phyloP scores from a whole-genome alignment of 2,113 vertebrate genomes.

The Rhabdomys dilectus region DNA sequence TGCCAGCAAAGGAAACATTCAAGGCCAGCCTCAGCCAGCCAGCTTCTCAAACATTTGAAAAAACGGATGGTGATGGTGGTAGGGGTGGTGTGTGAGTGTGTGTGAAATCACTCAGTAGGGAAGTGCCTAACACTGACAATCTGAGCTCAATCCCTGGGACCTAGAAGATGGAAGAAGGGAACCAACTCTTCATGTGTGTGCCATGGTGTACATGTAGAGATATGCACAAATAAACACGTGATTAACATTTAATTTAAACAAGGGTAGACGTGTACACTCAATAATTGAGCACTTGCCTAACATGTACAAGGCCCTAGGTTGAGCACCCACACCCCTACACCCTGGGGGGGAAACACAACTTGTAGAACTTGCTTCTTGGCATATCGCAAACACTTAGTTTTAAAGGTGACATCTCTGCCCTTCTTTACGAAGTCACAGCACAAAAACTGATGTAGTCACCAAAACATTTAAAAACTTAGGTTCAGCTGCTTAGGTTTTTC shows the following conservation, averaged over 20 bases:
- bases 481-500: not conserved
- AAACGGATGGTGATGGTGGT: too few relatives aligned
- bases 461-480: conserved; percentile 20
- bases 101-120: not conserved
- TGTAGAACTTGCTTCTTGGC: conserved; percentile 19
- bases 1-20: not conserved
- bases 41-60: not conserved
- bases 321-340: not conserved
- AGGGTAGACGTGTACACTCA: not conserved
- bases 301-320: not conserved
- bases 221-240: not conserved
- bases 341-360: not conserved
- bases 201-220: not conserved
- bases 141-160: not conserved
- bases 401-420: not conserved
- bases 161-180: not conserved
- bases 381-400: not conserved
- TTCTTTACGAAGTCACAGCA: not conserved
- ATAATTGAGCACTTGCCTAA: not conserved
- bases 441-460: not conserved
- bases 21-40: not conserved
- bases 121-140: not conserved
- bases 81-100: not conserved
- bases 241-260: not conserved
- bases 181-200: not conserved